phyloP scores from a whole-genome alignment of 2,888 invertebrate genomes.

The Melanchra persicariae region DNA sequence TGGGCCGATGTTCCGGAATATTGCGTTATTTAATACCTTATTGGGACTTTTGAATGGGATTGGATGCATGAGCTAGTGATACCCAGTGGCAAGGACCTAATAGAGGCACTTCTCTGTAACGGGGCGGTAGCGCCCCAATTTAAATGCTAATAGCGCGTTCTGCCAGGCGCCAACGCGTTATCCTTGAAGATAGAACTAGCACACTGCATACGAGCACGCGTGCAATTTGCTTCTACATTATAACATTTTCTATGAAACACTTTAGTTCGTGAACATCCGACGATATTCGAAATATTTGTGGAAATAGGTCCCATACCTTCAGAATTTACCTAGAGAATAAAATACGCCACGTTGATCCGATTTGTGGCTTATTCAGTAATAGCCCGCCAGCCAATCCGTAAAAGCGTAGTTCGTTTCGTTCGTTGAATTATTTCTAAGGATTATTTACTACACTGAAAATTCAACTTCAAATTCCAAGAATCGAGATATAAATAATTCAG shows the following conservation, averaged over 20 bases:
- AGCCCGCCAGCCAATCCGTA: slow-evolving; percentile 38
- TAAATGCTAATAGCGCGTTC: slow-evolving; percentile 82
- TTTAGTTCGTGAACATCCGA: slow-evolving; percentile 22
- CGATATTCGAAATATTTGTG: slow-evolving; percentile 21
- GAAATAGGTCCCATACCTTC: slow-evolving; percentile 5
- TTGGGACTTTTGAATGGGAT: slow-evolving; percentile 8
- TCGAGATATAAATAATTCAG: slow-evolving; percentile 46
- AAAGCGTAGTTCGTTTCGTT: slow-evolving; percentile 42
- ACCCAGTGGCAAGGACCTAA: slow-evolving; percentile 26
- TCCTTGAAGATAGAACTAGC: slow-evolving; percentile 76
- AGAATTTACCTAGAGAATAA: slow-evolving; percentile 26
- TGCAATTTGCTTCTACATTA: slow-evolving; percentile 46
- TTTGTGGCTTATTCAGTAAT: slow-evolving; percentile 37
- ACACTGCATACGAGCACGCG: slow-evolving; percentile 72
- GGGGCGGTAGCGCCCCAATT: slow-evolving; percentile 72
- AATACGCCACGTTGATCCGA: slow-evolving; percentile 40
- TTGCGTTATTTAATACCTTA: neutral
- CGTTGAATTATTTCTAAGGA: slow-evolving; percentile 46
- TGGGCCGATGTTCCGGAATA: neutral
- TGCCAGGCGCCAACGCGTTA: slow-evolving; percentile 73
- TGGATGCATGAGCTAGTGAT: slow-evolving; percentile 26
- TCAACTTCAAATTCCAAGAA: slow-evolving; percentile 22
- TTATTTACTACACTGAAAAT: slow-evolving; percentile 51
- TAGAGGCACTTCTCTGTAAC: slow-evolving; percentile 59
- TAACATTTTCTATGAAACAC: slow-evolving; percentile 38